Evolutionary conservation across 1,140 invertebrate genomes (phyloP).

Genomic region (Meloidogyne hapla): DNA sequence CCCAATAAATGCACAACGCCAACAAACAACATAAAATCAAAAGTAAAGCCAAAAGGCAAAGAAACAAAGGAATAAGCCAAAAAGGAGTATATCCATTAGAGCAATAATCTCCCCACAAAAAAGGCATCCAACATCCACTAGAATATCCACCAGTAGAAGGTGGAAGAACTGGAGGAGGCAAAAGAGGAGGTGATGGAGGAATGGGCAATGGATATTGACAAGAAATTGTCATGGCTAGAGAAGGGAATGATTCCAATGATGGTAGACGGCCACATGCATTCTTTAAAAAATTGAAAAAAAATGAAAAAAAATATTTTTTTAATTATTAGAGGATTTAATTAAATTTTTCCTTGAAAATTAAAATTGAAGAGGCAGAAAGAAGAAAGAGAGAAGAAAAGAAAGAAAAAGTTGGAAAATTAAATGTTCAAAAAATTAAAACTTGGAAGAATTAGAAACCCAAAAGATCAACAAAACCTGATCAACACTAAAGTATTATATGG

Average conservation of each 20-base stretch:
- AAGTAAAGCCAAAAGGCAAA: not conserved
- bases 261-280: constrained; percentile 1
- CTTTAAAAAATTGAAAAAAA: not conserved
- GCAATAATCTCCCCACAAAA: not conserved
- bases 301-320: not conserved
- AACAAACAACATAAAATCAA: constrained; percentile 2
- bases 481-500: too few relatives aligned
- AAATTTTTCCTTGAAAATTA: not conserved
- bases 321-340: not conserved
- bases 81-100: not conserved
- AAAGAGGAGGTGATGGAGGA: not conserved
- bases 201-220: not conserved
- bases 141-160: not conserved
- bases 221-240: not conserved
- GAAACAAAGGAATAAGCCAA: not conserved
- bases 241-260: not conserved
- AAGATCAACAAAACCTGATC: not conserved
- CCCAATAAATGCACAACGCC: not conserved
- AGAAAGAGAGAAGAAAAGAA: not conserved
- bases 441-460: not conserved
- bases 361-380: not conserved
- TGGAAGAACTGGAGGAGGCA: not conserved
- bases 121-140: not conserved
- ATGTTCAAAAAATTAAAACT: too few relatives aligned
- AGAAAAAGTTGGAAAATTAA: not conserved